Conservation (phyloP, 2,888 invertebrate genomes). For the Macroteleia sp. region DNA sequence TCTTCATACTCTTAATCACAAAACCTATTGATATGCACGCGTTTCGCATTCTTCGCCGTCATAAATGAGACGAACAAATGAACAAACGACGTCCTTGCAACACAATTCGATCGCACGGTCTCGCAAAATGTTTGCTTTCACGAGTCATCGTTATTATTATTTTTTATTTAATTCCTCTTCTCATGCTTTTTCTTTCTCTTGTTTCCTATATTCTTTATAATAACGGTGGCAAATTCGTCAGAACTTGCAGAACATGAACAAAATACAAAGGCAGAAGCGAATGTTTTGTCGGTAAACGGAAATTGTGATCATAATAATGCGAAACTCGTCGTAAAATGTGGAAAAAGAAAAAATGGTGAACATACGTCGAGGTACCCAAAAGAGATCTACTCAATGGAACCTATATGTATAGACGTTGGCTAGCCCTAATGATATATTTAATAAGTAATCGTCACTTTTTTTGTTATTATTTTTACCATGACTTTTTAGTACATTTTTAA, state of each 20-base stretch:
- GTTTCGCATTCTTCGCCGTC: conserved; percentile 57
- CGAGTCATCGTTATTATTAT: conserved; percentile 14
- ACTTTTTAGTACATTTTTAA: conserved; percentile 7
- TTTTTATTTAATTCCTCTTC: conserved; percentile 1
- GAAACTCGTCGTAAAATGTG: conserved; percentile 57
- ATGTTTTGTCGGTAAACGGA: background rate
- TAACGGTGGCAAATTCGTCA: background rate
- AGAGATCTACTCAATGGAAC: conserved; percentile 64
- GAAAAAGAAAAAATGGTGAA: conserved; percentile 35
- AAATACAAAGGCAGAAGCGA: background rate
- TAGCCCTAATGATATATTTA: conserved; percentile 81
- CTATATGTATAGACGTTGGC: conserved; percentile 74
- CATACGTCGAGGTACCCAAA: conserved; percentile 51
- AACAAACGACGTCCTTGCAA: conserved; percentile 39
- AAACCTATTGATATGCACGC: conserved; percentile 66
- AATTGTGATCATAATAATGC: conserved; percentile 44
- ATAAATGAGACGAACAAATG: conserved; percentile 36
- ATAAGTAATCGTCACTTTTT: conserved; percentile 76
- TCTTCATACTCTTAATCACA: conserved; percentile 46
- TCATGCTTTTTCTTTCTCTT: background rate
- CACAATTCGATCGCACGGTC: conserved; percentile 45
- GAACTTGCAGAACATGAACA: background rate
- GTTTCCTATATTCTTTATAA: background rate
- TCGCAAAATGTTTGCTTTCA: conserved; percentile 9
- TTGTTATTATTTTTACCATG: conserved; percentile 54